Evolutionary conservation across 2,888 invertebrate species (phyloP), one percentile per base, ranked within the genome.

Genomic region (Lithophane socia): DNA sequence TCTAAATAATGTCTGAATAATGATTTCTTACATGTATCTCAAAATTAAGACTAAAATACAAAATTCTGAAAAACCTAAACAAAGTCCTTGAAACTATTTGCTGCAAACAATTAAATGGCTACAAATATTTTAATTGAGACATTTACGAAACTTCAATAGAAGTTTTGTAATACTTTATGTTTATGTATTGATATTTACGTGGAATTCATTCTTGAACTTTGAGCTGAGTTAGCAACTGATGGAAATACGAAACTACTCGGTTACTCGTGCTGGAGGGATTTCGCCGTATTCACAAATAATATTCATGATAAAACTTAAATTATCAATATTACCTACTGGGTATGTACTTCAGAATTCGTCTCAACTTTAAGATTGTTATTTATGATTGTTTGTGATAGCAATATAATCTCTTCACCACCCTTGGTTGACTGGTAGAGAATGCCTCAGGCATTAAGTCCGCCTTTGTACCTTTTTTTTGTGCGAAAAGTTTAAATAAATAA

Each of bases 131-230:
- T 16, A 16, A 75, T 58, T 42, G 24, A 18, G 3, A 58, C 1
- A 10, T n/a, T 68, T 13, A n/a, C 12, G 7, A 66, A 49, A 47
- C 16, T 16, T 7, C 16, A 13, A n/a, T 24, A 54, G 13, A 47
- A 58, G 37, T 79, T 49, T 67, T 49, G 5, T 76, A 29, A 63
- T 29, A 29, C 1, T 44, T 18, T 37, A 37, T 2, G 37, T 52
- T 24, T 29, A 47, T 0, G 21, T 52, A 77, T 37, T 60, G 37
- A 67, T 47, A 61, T 69, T 79, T 18, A 72, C 54, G 16, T 49
- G 2, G 21, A 66, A 65, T 47, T 29, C 10, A 5, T 77, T 63
- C n/a, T 37, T 77, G 18, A 37, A 63, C 44, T 78, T 63, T 21
- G 10, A 63, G 44, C 24, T 58, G 13, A 58, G 21, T n/a, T 24